phyloP scores from a whole-genome alignment of 2,888 invertebrate genomes.

The Sclerodermus sp. region DNA sequence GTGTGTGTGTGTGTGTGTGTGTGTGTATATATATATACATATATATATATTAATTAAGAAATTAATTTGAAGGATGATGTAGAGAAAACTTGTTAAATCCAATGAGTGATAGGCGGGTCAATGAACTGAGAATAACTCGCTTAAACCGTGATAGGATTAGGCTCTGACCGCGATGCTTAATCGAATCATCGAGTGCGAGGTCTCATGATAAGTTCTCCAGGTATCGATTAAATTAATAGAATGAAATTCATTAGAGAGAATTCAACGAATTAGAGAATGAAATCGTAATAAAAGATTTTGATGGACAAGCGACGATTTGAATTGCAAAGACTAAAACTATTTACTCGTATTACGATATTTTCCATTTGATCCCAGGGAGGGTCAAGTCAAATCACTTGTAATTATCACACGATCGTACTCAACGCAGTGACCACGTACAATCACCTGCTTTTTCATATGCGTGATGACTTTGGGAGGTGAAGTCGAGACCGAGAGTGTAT shows the following conservation, averaged over 20 bases:
- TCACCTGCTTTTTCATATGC: slow-evolving; percentile 27
- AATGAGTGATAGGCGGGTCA: not conserved
- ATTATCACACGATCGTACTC: slow-evolving; percentile 54
- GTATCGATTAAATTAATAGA: no score
- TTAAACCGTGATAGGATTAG: slow-evolving; percentile 44
- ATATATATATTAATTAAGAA: no score
- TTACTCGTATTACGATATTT: slow-evolving; percentile 7
- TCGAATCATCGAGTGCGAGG: slow-evolving; percentile 40
- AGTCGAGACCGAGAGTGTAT: not conserved
- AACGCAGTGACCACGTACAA: slow-evolving; percentile 48
- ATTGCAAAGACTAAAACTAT: not conserved
- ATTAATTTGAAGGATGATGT: slow-evolving; percentile 1
- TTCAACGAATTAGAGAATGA: slow-evolving; percentile 1
- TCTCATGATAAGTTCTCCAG: slow-evolving; percentile 9
- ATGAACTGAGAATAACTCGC: no score
- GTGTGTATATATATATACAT: no score
- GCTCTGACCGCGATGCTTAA: slow-evolving; percentile 51
- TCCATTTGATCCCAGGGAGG: slow-evolving; percentile 33
- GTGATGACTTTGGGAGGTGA: slow-evolving; percentile 38
- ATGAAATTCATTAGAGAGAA: no score
- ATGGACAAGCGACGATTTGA: no score
- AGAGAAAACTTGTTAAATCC: not conserved
- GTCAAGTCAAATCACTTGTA: slow-evolving; percentile 52
- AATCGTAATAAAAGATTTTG: no score
- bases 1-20: no score